Evolutionary conservation across 2,113 vertebrate genomes (phyloP), one percentile per base, ranked within the genome.

Genomic region (Ramphastos sulfuratus): DNA sequence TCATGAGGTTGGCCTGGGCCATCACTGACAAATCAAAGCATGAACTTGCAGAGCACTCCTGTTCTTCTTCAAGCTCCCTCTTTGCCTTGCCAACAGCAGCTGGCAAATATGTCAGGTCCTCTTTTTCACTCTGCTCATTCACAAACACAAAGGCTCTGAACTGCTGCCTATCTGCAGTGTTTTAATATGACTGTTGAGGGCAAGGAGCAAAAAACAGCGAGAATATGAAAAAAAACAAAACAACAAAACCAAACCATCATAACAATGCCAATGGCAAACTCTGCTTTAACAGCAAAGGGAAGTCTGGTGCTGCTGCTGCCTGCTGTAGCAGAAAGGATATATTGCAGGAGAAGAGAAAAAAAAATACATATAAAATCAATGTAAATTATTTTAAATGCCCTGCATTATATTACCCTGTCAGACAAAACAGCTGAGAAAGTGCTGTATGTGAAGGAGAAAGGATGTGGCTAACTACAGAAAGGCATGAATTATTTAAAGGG

Each of bases 311-410:
- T 80, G 50, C 69, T 82, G 46, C 71, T 87, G 79, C 48, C 28
- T 91, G 18, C 72, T 94, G 94, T 92, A 88, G 65, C 87, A 95
- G 82, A 90, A 91, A 69, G 48, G 91, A 92, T 74, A 61, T 77
- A 91, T 82, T 77, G 44, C 54, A 83, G 71, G 66, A 78, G 56
- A 81, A 82, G 63, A 71, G 46, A 81, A 86, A 56, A 63, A 80
- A 82, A 94, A 44, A 8, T n/a, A 44, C 15, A 44, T 15, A 44
- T 44, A 44, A 85, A 88, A 95, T 72, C 79, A 54, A 64, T 87
- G 82, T 85, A 94, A 91, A 94, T 87, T 74, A 87, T 93, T 93
- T 92, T 80, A 85, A 93, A 64, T 88, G 39, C 64, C 58, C 72
- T 78, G 58, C 37, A 64, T 92, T 90, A 8, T 74, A 69, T 91